Percentiles rank a stretch among this genome's conserved stretches.
Conservation (phyloP, 2,888 invertebrate species). For the Thalpophila matura region DNA sequence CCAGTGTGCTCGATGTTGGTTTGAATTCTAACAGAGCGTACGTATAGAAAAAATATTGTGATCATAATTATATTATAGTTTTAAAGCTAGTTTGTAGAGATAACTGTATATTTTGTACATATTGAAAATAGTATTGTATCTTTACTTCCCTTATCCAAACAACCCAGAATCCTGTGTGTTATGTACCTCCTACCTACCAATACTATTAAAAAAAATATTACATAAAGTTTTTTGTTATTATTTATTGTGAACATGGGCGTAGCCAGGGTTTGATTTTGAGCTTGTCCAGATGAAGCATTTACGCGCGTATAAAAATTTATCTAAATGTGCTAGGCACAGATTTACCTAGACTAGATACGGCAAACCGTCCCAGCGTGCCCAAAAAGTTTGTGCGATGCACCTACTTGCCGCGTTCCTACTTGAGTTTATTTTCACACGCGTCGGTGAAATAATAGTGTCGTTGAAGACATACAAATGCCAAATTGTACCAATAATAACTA, state of each 20-base stretch:
- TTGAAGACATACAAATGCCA: no score
- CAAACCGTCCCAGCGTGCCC: no score
- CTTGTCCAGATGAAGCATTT: no score
- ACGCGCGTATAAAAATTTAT: no score
- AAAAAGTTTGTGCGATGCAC: no score
- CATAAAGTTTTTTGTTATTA: conserved; percentile 79
- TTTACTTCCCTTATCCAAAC: conserved; percentile 90
- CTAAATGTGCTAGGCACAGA: no score
- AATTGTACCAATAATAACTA: no score
- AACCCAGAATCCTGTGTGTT: conserved; percentile 91
- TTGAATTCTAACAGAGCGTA: conserved; percentile 82
- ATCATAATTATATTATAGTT: conserved; percentile 90
- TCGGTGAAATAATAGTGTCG: no score
- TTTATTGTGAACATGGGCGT: conserved; percentile 27
- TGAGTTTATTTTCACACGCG: no score
- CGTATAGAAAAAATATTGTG: conserved; percentile 90
- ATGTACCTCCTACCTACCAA: conserved; percentile 92
- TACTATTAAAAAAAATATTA: conserved; percentile 91
- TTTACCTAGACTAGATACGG: no score
- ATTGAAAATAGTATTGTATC: conserved; percentile 91
- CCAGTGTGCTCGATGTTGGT: conserved; percentile 71
- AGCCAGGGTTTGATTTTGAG: not conserved
- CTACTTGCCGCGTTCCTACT: no score
- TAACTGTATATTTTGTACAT: conserved; percentile 91
- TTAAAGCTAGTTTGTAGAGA: conserved; percentile 86